phyloP scores from a whole-genome alignment of 1,140 invertebrate species.

The Luehdorfia chinensis region DNA sequence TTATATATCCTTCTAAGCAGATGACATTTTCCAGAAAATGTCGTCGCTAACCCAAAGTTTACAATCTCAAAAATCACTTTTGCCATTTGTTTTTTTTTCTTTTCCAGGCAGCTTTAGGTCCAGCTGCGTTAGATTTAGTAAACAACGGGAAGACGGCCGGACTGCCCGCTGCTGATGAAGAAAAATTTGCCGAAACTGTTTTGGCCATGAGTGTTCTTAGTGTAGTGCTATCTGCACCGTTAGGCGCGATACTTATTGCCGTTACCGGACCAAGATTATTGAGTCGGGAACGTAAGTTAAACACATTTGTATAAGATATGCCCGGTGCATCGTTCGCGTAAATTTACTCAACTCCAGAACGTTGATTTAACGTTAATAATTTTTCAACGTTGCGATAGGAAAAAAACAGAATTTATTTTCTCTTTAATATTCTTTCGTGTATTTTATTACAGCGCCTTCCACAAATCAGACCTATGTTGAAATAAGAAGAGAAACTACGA shows the following conservation, averaged over 20 bases:
- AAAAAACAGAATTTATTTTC: not conserved
- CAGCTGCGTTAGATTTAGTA: slow-evolving; percentile 85
- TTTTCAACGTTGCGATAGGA: too few species aligned
- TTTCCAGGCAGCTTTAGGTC: slow-evolving; percentile 87
- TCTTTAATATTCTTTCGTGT: not conserved
- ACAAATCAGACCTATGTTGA: not conserved
- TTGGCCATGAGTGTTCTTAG: slow-evolving; percentile 89
- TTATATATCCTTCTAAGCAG: too few species aligned
- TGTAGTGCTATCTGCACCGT: slow-evolving; percentile 93
- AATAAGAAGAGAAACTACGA: not conserved
- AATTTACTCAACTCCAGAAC: too few species aligned
- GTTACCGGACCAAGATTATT: slow-evolving; percentile 87
- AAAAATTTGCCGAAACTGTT: slow-evolving; percentile 43
- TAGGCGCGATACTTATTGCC: slow-evolving; percentile 91
- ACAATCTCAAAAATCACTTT: too few species aligned
- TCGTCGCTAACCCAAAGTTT: too few species aligned
- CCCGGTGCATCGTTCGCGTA: too few species aligned
- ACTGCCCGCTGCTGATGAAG: slow-evolving; percentile 29
- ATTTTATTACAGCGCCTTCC: slow-evolving; percentile 10
- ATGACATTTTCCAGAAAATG: too few species aligned
- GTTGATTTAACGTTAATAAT: too few species aligned
- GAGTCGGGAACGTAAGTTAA: slow-evolving; percentile 35
- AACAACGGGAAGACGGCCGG: slow-evolving; percentile 47
- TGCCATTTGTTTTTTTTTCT: too few species aligned
- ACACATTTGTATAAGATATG: not conserved